Conservation (phyloP, 53 echinoderm and acorn worm species). For the Paelopatides confundens region DNA sequence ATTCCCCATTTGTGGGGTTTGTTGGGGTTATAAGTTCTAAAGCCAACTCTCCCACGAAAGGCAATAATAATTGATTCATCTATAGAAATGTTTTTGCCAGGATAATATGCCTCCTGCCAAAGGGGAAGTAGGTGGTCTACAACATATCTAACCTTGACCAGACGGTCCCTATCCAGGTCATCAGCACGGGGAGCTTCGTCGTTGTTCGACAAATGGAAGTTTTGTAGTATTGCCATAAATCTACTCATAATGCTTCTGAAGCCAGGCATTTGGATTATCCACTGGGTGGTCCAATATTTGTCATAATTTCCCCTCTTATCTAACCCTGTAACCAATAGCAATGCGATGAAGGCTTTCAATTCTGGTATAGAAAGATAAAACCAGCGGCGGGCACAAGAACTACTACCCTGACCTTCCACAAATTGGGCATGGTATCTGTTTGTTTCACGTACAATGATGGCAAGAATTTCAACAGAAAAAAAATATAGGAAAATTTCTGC, state of each 20-base stretch:
- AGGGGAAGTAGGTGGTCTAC: not conserved
- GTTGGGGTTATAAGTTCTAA: too few species aligned
- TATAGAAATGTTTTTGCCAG: constrained; percentile 7
- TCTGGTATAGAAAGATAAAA: not conserved
- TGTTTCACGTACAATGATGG: constrained; percentile 3
- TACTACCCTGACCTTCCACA: not conserved
- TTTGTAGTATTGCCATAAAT: not conserved
- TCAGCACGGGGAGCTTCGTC: not conserved
- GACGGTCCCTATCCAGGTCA: not conserved
- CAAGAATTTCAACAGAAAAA: constrained; percentile 20
- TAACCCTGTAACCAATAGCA: not conserved
- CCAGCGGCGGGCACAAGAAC: not conserved
- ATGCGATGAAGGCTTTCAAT: too few species aligned
- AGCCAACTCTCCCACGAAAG: too few species aligned
- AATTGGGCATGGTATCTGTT: constrained; percentile 12
- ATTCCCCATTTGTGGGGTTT: too few species aligned
- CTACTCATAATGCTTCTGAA: constrained; percentile 18
- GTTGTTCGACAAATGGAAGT: not conserved
- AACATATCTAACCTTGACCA: not conserved
- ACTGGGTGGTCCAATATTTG: constrained; percentile 4
- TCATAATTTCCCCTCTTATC: constrained; percentile 2
- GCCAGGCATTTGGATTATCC: not conserved
- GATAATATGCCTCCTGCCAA: not conserved
- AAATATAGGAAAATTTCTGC: constrained; percentile 6
- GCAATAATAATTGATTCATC: too few species aligned